These are phyloP conservation scores for Chloroceryle amazona DNA, from an alignment of 2,797 vertebrate genomes.

Conservation along the genomic window DNA sequence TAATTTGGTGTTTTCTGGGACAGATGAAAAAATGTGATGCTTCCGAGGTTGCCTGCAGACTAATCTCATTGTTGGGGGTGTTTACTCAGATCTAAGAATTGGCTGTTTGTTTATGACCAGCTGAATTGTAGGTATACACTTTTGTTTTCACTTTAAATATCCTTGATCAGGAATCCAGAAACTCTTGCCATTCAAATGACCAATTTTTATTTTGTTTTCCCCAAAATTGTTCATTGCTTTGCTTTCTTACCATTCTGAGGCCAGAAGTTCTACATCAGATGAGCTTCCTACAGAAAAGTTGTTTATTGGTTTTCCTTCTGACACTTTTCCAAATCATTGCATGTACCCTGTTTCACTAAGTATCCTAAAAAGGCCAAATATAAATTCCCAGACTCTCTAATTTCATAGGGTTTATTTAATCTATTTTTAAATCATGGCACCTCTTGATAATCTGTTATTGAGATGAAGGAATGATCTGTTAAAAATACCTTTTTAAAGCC, in stretches of 20 bases:
- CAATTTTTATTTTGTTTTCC: background rate
- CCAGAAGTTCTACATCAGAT: background rate
- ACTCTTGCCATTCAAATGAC: background rate
- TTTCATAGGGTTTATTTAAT: background rate
- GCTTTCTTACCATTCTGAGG: background rate
- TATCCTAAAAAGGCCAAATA: background rate
- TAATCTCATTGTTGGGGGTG: background rate
- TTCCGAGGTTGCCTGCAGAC: background rate
- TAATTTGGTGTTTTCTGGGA: slow-evolving; percentile 38
- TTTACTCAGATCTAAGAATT: background rate
- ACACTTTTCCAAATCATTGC: background rate
- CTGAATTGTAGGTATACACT: background rate
- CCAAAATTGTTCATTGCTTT: background rate
- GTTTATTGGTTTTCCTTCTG: background rate
- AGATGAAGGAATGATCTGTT: background rate
- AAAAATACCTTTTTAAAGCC: background rate
- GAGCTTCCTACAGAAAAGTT: background rate
- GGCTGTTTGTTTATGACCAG: background rate
- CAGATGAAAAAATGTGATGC: background rate
- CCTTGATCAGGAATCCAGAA: background rate
- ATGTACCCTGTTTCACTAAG: background rate
- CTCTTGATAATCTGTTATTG: background rate
- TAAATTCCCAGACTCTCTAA: background rate
- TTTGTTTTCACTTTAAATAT: background rate
- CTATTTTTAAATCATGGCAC: background rate